These are phyloP conservation scores for Geodia barretti DNA, from an alignment of 37 sponge, comb jelly and placozoan species.

Conservation along the genomic window DNA sequence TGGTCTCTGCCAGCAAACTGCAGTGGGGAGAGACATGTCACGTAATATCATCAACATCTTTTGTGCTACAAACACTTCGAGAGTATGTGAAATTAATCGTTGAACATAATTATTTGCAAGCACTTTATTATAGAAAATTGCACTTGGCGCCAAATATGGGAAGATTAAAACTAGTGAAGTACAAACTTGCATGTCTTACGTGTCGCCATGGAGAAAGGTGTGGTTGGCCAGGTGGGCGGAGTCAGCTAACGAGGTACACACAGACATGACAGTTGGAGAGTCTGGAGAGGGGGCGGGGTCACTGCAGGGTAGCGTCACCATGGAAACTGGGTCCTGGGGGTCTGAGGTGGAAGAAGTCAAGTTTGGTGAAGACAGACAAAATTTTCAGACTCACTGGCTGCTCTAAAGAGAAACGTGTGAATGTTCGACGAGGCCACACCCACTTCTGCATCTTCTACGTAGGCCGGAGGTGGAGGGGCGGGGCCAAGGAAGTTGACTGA, in stretches of 20 bases:
- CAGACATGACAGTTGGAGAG: slow-evolving; percentile 17
- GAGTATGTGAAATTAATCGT: too few relatives aligned
- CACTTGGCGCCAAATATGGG: too few relatives aligned
- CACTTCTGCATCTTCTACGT: slow-evolving; percentile 41
- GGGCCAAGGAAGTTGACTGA: slow-evolving; percentile 18
- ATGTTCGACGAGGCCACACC: slow-evolving; percentile 44
- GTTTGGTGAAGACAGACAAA: not conserved
- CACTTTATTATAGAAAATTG: too few relatives aligned
- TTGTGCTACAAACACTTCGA: too few relatives aligned
- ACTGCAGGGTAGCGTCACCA: slow-evolving; percentile 24
- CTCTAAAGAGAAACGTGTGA: slow-evolving; percentile 31
- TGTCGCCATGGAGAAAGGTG: slow-evolving; percentile 80
- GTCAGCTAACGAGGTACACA: slow-evolving; percentile 18
- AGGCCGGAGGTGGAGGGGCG: slow-evolving; percentile 50
- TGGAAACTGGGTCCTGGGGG: slow-evolving; percentile 34
- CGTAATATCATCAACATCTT: too few relatives aligned
- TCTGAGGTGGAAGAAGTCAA: slow-evolving; percentile 32
- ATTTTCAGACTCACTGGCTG: slow-evolving; percentile 22
- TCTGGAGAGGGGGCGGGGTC: slow-evolving; percentile 18
- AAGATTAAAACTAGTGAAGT: too few relatives aligned
- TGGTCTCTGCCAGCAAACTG: too few relatives aligned
- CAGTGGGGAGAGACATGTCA: too few relatives aligned
- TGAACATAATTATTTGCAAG: too few relatives aligned
- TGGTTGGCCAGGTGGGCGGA: slow-evolving; percentile 15
- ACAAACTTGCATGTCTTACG: too few relatives aligned